phyloP scores from a whole-genome alignment of 2,113 vertebrate species.

The Cynopterus brachyotis region DNA sequence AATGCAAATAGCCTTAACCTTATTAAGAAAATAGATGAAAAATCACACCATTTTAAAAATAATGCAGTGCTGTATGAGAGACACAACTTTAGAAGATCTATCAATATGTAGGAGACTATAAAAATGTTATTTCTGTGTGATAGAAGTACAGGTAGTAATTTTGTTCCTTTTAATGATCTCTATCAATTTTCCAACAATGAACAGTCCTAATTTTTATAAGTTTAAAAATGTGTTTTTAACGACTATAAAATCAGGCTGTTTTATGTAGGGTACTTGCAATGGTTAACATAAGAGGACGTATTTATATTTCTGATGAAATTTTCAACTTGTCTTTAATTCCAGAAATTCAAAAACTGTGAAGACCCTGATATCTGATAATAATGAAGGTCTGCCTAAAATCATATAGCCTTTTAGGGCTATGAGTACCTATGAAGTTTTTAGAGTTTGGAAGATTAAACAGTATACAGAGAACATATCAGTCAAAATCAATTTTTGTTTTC shows the following conservation, averaged over 20 bases:
- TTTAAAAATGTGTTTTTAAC: neutral
- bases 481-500: conserved; percentile 30
- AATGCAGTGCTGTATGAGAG: neutral
- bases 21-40: neutral
- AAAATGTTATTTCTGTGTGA: too few relatives aligned
- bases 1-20: neutral
- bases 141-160: neutral
- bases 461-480: neutral
- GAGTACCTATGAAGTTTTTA: neutral
- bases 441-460: neutral
- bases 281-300: neutral
- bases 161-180: neutral
- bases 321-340: neutral
- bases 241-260: neutral
- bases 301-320: neutral
- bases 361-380: neutral
- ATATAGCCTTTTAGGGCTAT: neutral
- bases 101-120: neutral
- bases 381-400: neutral
- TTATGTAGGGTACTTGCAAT: neutral
- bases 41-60: neutral
- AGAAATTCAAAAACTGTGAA: conserved; percentile 23
- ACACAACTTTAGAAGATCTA: neutral
- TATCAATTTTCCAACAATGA: neutral
- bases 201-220: neutral